These are phyloP conservation scores for Corythoichthys haematopterus DNA, from an alignment of 2,113 vertebrate species.

Conservation along the genomic window DNA sequence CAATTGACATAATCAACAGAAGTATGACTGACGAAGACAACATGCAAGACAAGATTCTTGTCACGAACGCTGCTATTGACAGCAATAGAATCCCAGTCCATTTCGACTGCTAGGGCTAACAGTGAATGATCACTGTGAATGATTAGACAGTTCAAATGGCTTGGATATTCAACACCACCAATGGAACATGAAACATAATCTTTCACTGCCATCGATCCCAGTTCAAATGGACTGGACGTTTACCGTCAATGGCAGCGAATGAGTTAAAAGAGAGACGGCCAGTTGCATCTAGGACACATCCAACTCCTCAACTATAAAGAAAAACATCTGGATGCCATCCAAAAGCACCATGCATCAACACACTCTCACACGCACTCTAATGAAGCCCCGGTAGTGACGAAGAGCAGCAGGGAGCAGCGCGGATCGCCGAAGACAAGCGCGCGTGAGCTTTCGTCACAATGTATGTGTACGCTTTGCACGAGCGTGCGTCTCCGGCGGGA, in stretches of 20 bases:
- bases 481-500: conserved; percentile 86
- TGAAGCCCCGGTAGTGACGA: conserved; percentile 98
- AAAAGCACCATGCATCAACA: conserved; percentile 60
- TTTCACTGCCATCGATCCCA: too few species aligned
- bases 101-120: too few species aligned
- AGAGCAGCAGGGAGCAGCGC: conserved; percentile 73
- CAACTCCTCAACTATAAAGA: conserved; percentile 57
- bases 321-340: conserved; percentile 68
- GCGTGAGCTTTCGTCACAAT: conserved; percentile 43
- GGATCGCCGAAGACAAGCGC: conserved; percentile 62
- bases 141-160: too few species aligned
- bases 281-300: conserved; percentile 61
- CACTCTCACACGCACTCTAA: conserved; percentile 75
- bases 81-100: too few species aligned
- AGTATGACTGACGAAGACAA: background rate
- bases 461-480: conserved; percentile 32
- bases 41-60: conserved; percentile 9
- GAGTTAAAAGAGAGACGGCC: conserved; percentile 31
- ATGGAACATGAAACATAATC: too few species aligned
- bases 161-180: too few species aligned
- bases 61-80: too few species aligned
- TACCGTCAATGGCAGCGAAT: too few species aligned
- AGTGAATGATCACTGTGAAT: too few species aligned
- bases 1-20: background rate
- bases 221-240: too few species aligned